Conservation (phyloP, 2,888 invertebrate species). For the Chymomyza procnemis region DNA sequence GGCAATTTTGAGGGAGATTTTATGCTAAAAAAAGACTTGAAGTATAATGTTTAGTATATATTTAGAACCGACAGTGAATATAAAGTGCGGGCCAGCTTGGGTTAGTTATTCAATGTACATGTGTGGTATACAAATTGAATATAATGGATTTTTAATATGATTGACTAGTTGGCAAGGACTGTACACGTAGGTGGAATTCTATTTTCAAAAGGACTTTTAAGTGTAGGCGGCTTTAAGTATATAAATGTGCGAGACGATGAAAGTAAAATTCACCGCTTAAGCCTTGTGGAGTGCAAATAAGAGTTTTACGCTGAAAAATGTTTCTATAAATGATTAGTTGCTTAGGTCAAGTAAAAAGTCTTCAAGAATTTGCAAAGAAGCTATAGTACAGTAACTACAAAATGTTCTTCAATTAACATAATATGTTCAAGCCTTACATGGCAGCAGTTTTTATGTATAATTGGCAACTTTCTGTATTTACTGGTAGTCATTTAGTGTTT, state of each 20-base stretch:
- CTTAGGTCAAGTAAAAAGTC: too few relatives aligned
- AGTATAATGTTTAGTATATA: not conserved
- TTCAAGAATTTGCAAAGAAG: too few relatives aligned
- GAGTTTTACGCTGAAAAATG: too few relatives aligned
- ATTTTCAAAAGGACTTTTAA: not conserved
- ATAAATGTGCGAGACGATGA: not conserved
- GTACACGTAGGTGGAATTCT: not conserved
- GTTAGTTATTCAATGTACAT: not conserved
- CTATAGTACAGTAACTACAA: too few relatives aligned
- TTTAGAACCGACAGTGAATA: not conserved
- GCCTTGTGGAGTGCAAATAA: too few relatives aligned
- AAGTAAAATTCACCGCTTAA: not conserved
- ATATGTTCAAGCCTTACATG: too few relatives aligned
- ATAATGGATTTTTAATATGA: not conserved
- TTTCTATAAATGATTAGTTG: too few relatives aligned
- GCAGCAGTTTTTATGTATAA: too few relatives aligned
- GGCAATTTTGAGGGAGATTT: constrained; percentile 25
- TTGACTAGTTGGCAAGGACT: not conserved
- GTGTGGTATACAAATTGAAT: not conserved
- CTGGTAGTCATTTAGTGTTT: too few relatives aligned
- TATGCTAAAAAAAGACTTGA: not conserved
- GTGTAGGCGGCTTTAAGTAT: not conserved
- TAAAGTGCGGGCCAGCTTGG: not conserved
- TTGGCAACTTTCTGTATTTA: too few relatives aligned
- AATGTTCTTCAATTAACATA: too few relatives aligned